Evolutionary conservation across 2,888 invertebrate genomes (phyloP).

Genomic region (Microplitis deprimator): DNA sequence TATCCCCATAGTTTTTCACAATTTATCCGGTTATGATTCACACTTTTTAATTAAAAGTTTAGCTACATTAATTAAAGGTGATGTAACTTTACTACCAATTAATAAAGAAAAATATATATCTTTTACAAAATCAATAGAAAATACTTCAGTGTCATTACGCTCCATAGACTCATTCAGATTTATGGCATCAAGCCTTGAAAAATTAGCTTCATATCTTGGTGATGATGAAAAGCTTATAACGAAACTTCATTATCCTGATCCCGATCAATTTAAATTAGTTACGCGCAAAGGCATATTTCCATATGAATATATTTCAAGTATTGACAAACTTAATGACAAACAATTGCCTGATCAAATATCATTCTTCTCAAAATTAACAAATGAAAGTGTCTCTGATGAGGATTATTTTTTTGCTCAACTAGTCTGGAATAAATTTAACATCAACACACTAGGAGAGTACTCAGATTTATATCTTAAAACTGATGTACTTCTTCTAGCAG

Average conservation of each 20-base stretch:
- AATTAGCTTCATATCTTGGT: conserved; percentile 53
- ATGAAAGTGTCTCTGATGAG: conserved; percentile 45
- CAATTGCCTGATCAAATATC: conserved; percentile 44
- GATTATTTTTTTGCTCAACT: conserved; percentile 61
- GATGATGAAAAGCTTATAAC: conserved; percentile 39
- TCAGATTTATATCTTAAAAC: too few species aligned
- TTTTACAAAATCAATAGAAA: conserved; percentile 50
- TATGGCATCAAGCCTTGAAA: conserved; percentile 56
- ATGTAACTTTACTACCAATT: conserved; percentile 47
- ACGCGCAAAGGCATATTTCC: conserved; percentile 60
- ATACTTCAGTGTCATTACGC: neutral
- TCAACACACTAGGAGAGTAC: too few species aligned
- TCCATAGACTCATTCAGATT: conserved; percentile 60
- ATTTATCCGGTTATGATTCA: conserved; percentile 56
- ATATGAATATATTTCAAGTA: conserved; percentile 57
- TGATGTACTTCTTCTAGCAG: too few species aligned
- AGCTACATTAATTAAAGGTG: conserved; percentile 46
- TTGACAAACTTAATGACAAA: conserved; percentile 47
- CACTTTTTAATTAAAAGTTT: conserved; percentile 54
- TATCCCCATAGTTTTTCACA: conserved; percentile 46
- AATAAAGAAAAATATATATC: conserved; percentile 57
- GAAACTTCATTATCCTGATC: conserved; percentile 31
- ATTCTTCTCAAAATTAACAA: conserved; percentile 52
- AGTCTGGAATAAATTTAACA: conserved; percentile 52
- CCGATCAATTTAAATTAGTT: conserved; percentile 48